Base-by-base conservation (phyloP, 1,140 invertebrate species). In the Drosophila elegans region DNA sequence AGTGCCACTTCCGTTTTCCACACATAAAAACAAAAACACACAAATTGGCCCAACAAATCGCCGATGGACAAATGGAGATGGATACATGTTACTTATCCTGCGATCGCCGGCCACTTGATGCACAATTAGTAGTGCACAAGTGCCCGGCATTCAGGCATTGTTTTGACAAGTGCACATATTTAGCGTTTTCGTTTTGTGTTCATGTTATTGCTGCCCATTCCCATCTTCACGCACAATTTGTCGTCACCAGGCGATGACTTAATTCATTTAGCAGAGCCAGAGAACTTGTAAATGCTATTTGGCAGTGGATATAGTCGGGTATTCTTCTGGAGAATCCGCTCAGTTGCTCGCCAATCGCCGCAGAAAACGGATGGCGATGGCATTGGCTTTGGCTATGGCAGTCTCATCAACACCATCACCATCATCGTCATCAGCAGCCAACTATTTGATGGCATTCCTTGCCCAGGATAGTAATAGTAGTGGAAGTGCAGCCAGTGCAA, bases 171-270 rank as follows among this genome's bases (percentile, higher is more conserved):
- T 86, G 82, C 71, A 66, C 79, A 68, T 25, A 67, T 13, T 48
- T 46, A 13, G 46, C 45, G 44, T 21, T 21, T 21, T 21, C 16
- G 16, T 21, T 21, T 21, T 21, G 16, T 21, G 61, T 41, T 29
- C 63, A 64, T 25, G 46, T 48, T 51, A 51, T 51, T 51, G 32
- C 74, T 73, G 52, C 60, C 60, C 63, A 66, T 73, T 56, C 60
- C 60, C 60, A 66, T 86, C 62, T 84, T 91, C 76, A 91, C 91
- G 86, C 86, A 83, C 84, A 91, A 91, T 89, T 91, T 91, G 91
- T 91, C 90, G 84, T 90, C 69, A 89, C 79, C 88, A 72, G 82
- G 52, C 77, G 89, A 92, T 90, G 88, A 90, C 88, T 92, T 92
- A 92, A 92, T 92, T 85, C 73, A 78, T 92, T 92, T 90, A 88